Evolutionary conservation across 2,888 invertebrate species (phyloP).

Genomic region (Parascotia fuliginaria): DNA sequence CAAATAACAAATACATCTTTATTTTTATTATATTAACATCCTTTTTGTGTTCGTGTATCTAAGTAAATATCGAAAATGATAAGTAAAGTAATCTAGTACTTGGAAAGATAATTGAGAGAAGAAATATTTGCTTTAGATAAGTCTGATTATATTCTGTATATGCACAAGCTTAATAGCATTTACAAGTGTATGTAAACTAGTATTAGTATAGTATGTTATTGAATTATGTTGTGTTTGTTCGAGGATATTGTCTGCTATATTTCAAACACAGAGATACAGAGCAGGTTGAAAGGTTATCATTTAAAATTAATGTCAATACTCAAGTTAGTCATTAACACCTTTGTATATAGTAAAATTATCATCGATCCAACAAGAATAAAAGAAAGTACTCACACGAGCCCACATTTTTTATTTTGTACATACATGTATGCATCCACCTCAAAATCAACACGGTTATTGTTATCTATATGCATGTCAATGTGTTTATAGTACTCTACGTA

Average conservation of each 20-base stretch:
- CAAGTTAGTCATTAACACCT: background rate
- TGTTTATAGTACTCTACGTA: conserved; percentile 4
- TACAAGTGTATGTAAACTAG: background rate
- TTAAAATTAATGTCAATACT: background rate
- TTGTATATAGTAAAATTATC: background rate
- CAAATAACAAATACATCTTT: background rate
- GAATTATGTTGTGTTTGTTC: background rate
- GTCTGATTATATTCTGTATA: background rate
- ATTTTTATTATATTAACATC: background rate
- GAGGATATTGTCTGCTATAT: background rate
- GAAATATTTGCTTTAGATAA: conserved; percentile 1
- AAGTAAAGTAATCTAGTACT: background rate
- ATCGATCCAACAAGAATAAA: background rate
- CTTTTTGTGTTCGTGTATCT: background rate
- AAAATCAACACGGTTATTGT: background rate
- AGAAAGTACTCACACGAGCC: background rate
- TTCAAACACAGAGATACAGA: background rate
- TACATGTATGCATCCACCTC: background rate
- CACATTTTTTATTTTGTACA: background rate
- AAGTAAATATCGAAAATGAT: background rate
- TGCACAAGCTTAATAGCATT: background rate
- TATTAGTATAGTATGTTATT: background rate
- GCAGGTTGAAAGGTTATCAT: background rate
- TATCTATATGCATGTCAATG: background rate
- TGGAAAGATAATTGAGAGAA: conserved; percentile 1